Percentiles rank a stretch among this genome's conserved stretches.
Evolutionary conservation across 2,113 vertebrate genomes (phyloP).

Genomic region (Hydrochoerus hydrochaeris): DNA sequence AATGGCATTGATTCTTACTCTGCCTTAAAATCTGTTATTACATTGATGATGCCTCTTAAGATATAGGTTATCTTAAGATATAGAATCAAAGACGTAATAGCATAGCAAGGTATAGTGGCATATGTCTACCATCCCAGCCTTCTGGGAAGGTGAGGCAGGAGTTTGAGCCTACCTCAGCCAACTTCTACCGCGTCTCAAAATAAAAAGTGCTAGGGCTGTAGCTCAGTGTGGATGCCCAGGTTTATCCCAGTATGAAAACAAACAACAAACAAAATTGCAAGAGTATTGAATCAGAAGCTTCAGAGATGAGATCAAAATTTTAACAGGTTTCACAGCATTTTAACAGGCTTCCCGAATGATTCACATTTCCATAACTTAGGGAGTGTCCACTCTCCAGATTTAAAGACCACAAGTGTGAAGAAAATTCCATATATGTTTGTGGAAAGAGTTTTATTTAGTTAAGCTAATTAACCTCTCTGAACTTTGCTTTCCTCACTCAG

Average conservation of each 20-base stretch:
- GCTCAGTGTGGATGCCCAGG: background rate
- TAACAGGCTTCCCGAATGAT: background rate
- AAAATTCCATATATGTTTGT: background rate
- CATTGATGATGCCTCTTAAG: background rate
- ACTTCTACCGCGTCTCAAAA: background rate
- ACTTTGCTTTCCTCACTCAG: background rate
- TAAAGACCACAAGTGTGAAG: background rate
- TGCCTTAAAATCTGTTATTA: constrained; percentile 15
- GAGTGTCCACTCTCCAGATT: background rate
- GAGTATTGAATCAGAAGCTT: background rate
- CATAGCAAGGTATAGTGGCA: background rate
- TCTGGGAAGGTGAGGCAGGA: background rate
- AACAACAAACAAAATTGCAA: background rate
- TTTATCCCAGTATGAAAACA: background rate
- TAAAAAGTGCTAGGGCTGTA: background rate
- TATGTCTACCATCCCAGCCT: background rate
- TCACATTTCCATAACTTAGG: background rate
- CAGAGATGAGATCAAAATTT: background rate
- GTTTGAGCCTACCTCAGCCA: background rate
- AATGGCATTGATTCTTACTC: background rate
- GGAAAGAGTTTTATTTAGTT: background rate
- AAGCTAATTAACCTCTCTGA: background rate
- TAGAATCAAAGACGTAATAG: background rate
- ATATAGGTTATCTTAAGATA: background rate
- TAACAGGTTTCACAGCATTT: background rate